phyloP scores from a whole-genome alignment of 2,888 invertebrate species.

The Lepidocyrtinus sp. region DNA sequence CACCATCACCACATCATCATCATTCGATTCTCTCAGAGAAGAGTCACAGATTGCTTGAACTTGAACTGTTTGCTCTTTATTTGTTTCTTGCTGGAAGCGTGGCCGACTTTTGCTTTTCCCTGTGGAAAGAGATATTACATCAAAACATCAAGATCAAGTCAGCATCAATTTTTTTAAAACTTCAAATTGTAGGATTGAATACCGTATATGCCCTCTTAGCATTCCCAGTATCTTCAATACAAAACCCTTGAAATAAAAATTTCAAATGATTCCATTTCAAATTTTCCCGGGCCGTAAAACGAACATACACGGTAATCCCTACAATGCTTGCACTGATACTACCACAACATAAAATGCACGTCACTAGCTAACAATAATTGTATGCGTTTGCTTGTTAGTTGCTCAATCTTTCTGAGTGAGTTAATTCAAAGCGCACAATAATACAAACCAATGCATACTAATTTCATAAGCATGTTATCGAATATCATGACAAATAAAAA shows the following conservation, averaged over 20 bases:
- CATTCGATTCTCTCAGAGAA: conserved; percentile 46
- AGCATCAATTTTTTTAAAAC: no score
- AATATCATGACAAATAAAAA: background rate
- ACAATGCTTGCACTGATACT: no score
- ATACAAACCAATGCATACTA: no score
- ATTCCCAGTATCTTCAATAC: background rate
- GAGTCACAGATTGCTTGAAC: conserved; percentile 50
- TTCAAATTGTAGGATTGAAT: no score
- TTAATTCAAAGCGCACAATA: conserved; percentile 39
- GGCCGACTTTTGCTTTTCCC: conserved; percentile 70
- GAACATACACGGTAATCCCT: no score
- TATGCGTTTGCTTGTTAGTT: no score
- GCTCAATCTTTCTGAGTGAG: conserved; percentile 31
- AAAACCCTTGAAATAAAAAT: conserved; percentile 14
- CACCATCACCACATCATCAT: no score
- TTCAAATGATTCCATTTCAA: no score
- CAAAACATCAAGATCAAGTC: no score
- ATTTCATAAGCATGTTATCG: conserved; percentile 27
- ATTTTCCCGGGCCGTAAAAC: no score
- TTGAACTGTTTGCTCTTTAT: conserved; percentile 39
- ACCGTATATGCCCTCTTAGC: background rate
- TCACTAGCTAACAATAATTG: no score
- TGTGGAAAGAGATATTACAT: conserved; percentile 61
- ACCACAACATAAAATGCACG: no score
- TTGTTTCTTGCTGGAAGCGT: conserved; percentile 70